Percentiles rank a stretch among this genome's conserved stretches.
Conservation (phyloP, 2,113 vertebrate genomes). For the Microtus richardsoni region DNA sequence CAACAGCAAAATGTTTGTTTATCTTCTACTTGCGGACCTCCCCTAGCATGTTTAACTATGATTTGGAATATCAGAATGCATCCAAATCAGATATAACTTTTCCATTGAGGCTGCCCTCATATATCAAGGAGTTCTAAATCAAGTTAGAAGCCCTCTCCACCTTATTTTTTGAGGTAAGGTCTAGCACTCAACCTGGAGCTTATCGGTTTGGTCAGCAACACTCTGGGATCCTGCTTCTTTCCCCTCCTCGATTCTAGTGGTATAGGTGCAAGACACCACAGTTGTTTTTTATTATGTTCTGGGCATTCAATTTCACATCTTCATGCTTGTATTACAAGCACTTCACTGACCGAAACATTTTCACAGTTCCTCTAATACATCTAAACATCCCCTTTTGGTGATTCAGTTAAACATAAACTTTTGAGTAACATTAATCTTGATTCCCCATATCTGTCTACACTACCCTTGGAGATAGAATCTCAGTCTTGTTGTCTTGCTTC, state of each 20-base stretch:
- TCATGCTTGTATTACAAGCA: background rate
- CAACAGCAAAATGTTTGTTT: background rate
- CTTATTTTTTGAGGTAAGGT: background rate
- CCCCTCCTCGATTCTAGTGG: background rate
- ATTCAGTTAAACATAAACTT: background rate
- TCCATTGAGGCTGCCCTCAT: background rate
- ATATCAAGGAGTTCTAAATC: background rate
- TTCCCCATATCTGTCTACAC: accelerated
- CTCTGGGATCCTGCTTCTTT: background rate
- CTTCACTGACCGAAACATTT: background rate
- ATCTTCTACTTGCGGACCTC: background rate
- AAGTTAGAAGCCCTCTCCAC: background rate
- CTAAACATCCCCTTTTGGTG: background rate
- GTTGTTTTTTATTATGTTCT: background rate
- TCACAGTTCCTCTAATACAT: accelerated
- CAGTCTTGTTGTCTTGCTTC: background rate
- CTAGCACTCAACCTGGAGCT: background rate
- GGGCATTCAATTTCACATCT: background rate
- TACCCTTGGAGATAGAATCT: accelerated
- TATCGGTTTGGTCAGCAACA: background rate
- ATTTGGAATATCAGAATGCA: background rate
- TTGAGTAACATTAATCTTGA: background rate
- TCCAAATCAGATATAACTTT: background rate
- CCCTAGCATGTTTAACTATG: background rate
- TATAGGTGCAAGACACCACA: background rate